These are phyloP conservation scores for Cephalotes varians DNA, from an alignment of 2,888 invertebrate genomes.

Conservation along the genomic window DNA sequence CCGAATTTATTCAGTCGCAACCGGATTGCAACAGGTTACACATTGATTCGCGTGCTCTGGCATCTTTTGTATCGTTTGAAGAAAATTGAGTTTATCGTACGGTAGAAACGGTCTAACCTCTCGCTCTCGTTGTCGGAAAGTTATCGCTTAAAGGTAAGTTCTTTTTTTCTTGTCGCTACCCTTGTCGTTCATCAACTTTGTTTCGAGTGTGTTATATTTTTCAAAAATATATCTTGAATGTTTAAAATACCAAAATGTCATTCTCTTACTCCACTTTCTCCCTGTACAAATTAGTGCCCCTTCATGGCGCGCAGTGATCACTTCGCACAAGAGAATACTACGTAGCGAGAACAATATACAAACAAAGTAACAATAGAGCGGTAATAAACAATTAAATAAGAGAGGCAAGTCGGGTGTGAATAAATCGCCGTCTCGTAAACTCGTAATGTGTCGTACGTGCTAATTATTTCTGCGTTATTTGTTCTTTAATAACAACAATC, in stretches of 20 bases:
- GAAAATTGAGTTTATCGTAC: neutral
- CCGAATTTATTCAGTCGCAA: neutral
- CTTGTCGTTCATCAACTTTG: neutral
- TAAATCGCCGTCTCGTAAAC: conserved; percentile 36
- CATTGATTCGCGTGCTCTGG: neutral
- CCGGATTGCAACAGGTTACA: neutral
- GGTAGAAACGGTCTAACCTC: conserved; percentile 23
- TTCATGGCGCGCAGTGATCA: neutral
- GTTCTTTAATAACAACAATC: conserved; percentile 66
- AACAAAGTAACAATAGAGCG: neutral
- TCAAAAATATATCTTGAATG: neutral
- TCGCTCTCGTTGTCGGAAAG: neutral
- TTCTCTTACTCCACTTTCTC: neutral
- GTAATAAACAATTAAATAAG: neutral
- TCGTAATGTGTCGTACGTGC: conserved; percentile 44
- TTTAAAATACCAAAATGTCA: neutral
- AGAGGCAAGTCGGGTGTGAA: conserved; percentile 31
- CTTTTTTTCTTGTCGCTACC: neutral
- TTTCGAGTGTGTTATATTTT: neutral
- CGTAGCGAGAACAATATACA: neutral
- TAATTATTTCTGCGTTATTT: conserved; percentile 65
- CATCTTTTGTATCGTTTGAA: neutral
- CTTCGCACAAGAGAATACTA: neutral
- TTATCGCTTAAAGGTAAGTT: conserved; percentile 33
- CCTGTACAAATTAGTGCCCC: neutral